phyloP scores from a whole-genome alignment of 2,888 invertebrate genomes.

The Orthonychiurus folsomi region DNA sequence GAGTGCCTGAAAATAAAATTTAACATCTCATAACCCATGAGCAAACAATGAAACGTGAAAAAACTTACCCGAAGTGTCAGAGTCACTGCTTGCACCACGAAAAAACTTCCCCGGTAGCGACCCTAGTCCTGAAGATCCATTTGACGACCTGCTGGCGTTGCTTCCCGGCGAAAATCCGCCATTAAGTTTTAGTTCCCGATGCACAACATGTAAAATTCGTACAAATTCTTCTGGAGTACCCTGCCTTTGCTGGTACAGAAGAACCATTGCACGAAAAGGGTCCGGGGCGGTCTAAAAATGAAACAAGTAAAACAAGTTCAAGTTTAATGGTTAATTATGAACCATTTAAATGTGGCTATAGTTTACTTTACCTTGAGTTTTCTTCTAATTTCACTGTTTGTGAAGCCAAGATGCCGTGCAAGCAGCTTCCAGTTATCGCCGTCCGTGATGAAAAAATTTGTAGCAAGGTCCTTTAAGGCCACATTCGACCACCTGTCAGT shows the following conservation, averaged over 20 bases:
- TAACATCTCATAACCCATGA: no score
- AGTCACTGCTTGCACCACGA: constrained; percentile 15
- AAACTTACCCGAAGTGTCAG: constrained; percentile 25
- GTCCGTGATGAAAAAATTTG: constrained; percentile 40
- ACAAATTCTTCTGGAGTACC: constrained; percentile 42
- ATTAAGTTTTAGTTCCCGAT: constrained; percentile 34
- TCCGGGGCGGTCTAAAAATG: constrained; percentile 33
- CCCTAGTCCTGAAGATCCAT: constrained; percentile 23
- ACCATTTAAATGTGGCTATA: background rate
- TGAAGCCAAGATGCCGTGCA: constrained; percentile 42
- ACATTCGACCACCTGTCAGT: constrained; percentile 40
- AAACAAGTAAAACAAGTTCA: background rate
- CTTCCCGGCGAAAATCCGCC: background rate
- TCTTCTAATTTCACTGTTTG: constrained; percentile 40
- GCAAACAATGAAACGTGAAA: no score
- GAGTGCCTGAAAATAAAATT: constrained; percentile 7
- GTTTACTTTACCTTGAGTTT: constrained; percentile 32
- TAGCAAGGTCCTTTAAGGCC: constrained; percentile 41
- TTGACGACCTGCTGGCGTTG: constrained; percentile 16
- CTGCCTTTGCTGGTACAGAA: constrained; percentile 34
- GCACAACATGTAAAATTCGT: constrained; percentile 40
- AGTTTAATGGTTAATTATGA: no score
- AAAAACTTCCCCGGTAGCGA: constrained; percentile 12
- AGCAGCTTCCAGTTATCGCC: constrained; percentile 42
- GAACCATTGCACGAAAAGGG: constrained; percentile 41